These are phyloP conservation scores for Isotomurus palustris DNA, from an alignment of 2,888 invertebrate genomes.

Conservation along the genomic window DNA sequence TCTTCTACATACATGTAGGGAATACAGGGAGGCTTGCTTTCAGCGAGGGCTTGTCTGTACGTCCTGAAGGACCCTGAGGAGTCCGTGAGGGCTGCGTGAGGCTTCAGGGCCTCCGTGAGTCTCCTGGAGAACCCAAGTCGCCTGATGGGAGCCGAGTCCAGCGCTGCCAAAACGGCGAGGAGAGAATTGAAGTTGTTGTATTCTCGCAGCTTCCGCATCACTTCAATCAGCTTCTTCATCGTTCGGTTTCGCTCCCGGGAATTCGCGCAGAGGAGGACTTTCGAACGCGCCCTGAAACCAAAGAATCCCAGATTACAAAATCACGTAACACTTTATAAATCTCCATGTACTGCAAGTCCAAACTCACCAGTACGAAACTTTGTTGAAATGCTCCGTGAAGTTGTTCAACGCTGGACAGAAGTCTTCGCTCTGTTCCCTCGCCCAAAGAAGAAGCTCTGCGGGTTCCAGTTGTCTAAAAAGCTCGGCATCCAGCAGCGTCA, in stretches of 20 bases:
- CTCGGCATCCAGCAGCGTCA: constrained; percentile 93
- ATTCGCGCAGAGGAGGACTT: constrained; percentile 84
- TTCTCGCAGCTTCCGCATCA: constrained; percentile 95
- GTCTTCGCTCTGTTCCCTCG: constrained; percentile 95
- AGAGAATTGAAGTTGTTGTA: constrained; percentile 99
- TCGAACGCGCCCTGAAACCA: constrained; percentile 68
- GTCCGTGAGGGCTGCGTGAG: constrained; percentile 94
- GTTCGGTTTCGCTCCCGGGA: constrained; percentile 93
- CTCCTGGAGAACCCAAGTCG: constrained; percentile 91
- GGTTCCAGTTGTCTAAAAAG: constrained; percentile 94
- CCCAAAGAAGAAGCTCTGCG: constrained; percentile 91
- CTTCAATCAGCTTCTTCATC: constrained; percentile 92
- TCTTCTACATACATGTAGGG: constrained; percentile 90
- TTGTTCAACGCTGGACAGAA: constrained; percentile 91
- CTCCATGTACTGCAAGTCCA: not conserved
- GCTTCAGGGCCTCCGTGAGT: constrained; percentile 84
- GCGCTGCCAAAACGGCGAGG: constrained; percentile 88
- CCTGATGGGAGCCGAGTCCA: constrained; percentile 90
- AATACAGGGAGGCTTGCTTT: constrained; percentile 95
- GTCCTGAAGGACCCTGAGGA: constrained; percentile 96
- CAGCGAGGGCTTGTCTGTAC: constrained; percentile 89
- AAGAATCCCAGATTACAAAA: not conserved
- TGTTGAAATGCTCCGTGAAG: constrained; percentile 98
- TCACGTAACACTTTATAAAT: not conserved
- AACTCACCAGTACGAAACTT: constrained; percentile 91